Evolutionary conservation across 2,797 vertebrate genomes (phyloP).

Genomic region (Ceyx erithaca): DNA sequence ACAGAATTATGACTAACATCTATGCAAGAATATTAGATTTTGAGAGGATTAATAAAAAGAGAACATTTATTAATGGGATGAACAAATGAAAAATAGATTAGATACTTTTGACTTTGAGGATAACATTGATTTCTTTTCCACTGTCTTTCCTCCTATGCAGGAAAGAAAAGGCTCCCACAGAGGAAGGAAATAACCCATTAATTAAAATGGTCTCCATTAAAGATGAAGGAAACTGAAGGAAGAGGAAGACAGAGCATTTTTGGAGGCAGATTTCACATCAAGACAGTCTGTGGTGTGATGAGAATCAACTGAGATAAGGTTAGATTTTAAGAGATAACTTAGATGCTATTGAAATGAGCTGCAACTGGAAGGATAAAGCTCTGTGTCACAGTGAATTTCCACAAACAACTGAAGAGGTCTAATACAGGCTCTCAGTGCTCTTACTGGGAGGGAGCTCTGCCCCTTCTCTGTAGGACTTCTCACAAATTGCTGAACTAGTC

Average conservation of each 20-base stretch:
- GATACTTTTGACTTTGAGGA: neutral
- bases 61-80: neutral
- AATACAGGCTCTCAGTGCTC: neutral
- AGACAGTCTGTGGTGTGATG: neutral
- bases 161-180: neutral
- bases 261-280: neutral
- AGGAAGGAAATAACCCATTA: neutral
- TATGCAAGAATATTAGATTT: neutral
- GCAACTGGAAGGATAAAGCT: neutral
- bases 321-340: neutral
- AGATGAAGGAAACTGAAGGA: constrained; percentile 1
- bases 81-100: neutral
- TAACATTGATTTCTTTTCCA: constrained; percentile 2
- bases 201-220: neutral
- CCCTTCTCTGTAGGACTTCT: neutral
- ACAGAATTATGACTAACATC: neutral
- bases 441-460: neutral
- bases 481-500: neutral
- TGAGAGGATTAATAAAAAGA: neutral
- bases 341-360: neutral
- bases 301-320: neutral
- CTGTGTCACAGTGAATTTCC: neutral
- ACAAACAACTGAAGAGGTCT: neutral
- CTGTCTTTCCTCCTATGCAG: neutral
- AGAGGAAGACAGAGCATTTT: neutral